Percentiles rank a stretch among this genome's conserved stretches.
Conservation (phyloP, 2,797 vertebrate species). For the Acipenser ruthenus region DNA sequence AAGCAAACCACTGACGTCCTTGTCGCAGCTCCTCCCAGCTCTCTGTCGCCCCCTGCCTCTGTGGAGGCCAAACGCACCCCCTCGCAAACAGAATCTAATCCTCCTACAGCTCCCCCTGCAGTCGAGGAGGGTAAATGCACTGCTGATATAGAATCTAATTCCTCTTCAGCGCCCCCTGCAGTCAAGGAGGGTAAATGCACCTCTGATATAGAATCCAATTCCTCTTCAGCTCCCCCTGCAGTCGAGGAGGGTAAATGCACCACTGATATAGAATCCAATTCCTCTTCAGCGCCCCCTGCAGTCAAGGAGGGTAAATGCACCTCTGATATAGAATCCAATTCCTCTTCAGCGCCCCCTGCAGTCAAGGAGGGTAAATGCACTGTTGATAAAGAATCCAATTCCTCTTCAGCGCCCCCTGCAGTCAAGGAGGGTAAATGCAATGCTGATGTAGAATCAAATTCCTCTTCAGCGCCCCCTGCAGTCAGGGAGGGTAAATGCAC, state of each 20-base stretch:
- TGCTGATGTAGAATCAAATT: background rate
- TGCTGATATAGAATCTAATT: too few relatives aligned
- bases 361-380: too few relatives aligned
- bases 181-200: background rate
- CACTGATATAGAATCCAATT: too few relatives aligned
- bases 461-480: background rate
- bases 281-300: background rate
- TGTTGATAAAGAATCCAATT: too few relatives aligned
- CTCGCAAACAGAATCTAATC: too few relatives aligned
- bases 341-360: too few relatives aligned
- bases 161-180: background rate
- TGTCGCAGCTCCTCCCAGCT: too few relatives aligned
- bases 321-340: too few relatives aligned
- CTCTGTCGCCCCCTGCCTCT: background rate
- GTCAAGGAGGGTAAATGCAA: background rate
- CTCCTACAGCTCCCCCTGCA: too few relatives aligned
- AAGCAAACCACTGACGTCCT: too few relatives aligned
- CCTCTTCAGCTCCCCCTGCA: background rate
- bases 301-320: background rate
- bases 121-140: too few relatives aligned
- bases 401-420: background rate
- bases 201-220: background rate
- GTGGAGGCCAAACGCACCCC: background rate
- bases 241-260: background rate
- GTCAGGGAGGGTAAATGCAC: background rate